These are phyloP conservation scores for Callosobruchus maculatus DNA, from an alignment of 2,888 invertebrate genomes.

Conservation along the genomic window DNA sequence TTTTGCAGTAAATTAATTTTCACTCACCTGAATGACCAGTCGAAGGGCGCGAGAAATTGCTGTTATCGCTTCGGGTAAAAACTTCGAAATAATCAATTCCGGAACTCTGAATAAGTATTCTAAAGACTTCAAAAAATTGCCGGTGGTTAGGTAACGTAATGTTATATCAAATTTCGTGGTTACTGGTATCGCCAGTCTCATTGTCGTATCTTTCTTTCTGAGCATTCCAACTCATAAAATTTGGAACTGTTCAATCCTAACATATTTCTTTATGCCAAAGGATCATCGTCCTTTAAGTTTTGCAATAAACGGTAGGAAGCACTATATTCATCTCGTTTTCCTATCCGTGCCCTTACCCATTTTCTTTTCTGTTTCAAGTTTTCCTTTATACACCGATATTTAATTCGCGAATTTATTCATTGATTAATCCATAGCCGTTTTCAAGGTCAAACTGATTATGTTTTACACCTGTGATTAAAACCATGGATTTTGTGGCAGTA, in stretches of 20 bases:
- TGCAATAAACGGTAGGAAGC: conserved; percentile 2
- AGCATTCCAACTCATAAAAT: neutral
- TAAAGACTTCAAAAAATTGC: conserved; percentile 3
- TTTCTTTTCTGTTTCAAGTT: conserved; percentile 7
- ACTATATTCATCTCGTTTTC: conserved; percentile 4
- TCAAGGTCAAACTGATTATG: too few relatives aligned
- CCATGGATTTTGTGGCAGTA: too few relatives aligned
- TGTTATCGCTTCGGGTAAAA: neutral
- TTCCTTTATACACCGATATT: too few relatives aligned
- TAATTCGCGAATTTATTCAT: too few relatives aligned
- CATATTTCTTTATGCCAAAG: too few relatives aligned
- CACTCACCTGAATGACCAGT: neutral
- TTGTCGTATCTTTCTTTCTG: neutral
- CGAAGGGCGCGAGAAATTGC: conserved; percentile 1
- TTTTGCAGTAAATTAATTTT: conserved; percentile 6
- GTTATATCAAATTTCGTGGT: conserved; percentile 6
- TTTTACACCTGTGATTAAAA: too few relatives aligned
- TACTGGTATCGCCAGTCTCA: conserved; percentile 1
- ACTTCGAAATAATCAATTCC: conserved; percentile 4
- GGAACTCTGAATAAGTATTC: conserved; percentile 5
- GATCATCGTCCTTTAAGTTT: neutral
- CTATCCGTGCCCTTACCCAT: conserved; percentile 3
- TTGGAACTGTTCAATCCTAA: too few relatives aligned
- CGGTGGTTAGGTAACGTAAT: conserved; percentile 4
- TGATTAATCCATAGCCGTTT: too few relatives aligned